phyloP scores from a whole-genome alignment of 1,140 invertebrate species.

The Ostrea edulis region DNA sequence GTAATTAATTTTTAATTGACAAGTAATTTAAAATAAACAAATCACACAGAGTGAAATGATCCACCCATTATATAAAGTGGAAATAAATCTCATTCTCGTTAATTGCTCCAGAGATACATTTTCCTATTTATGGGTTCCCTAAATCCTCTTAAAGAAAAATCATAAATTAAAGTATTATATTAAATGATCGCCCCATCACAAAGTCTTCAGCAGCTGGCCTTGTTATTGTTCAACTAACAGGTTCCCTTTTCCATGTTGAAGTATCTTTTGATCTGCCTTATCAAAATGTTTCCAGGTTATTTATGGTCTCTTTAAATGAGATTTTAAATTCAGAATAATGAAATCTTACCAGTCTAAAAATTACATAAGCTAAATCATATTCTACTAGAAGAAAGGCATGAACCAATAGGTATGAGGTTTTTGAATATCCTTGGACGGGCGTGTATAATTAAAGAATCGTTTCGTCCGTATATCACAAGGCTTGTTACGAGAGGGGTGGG shows the following conservation, averaged over 20 bases:
- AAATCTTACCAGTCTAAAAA: slow-evolving; percentile 34
- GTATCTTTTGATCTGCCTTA: slow-evolving; percentile 27
- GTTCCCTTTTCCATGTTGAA: slow-evolving; percentile 8
- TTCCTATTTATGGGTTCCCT: slow-evolving; percentile 9
- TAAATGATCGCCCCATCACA: slow-evolving; percentile 8
- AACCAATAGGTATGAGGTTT: slow-evolving; percentile 1
- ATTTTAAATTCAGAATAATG: slow-evolving; percentile 37
- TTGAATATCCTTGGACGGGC: not conserved
- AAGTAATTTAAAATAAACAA: slow-evolving; percentile 23
- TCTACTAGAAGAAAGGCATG: not conserved
- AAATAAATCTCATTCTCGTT: slow-evolving; percentile 16
- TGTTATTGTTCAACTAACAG: slow-evolving; percentile 20
- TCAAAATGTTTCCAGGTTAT: slow-evolving; percentile 34
- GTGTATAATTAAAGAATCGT: slow-evolving; percentile 13
- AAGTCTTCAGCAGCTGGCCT: not conserved
- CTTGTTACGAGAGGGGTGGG: slow-evolving; percentile 8
- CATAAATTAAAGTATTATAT: slow-evolving; percentile 37
- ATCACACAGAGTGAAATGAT: not conserved
- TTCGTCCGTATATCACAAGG: slow-evolving; percentile 20
- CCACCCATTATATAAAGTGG: not conserved
- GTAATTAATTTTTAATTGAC: not conserved
- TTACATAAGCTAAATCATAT: slow-evolving; percentile 34
- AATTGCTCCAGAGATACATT: slow-evolving; percentile 17
- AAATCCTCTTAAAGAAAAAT: slow-evolving; percentile 30
- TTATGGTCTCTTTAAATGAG: slow-evolving; percentile 22